These are phyloP conservation scores for Phalloptychus januarius DNA, from an alignment of 2,797 vertebrate genomes.

Conservation along the genomic window DNA sequence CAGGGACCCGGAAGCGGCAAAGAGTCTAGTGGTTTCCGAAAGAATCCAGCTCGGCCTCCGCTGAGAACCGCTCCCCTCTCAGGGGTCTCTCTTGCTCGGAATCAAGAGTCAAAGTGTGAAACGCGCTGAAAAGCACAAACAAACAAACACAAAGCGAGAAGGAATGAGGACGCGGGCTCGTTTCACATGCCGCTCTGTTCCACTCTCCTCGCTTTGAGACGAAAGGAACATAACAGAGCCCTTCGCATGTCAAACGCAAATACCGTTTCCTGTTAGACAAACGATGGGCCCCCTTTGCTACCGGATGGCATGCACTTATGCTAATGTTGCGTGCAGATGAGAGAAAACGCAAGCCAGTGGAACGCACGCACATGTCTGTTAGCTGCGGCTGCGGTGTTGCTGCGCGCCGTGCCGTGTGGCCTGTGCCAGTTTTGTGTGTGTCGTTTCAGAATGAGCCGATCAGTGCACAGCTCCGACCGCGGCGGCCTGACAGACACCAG, in stretches of 20 bases:
- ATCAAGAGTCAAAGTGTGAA: slow-evolving; percentile 32
- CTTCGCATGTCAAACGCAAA: slow-evolving; percentile 37
- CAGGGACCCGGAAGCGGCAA: slow-evolving; percentile 49
- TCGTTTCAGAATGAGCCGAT: slow-evolving; percentile 1
- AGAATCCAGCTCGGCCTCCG: slow-evolving; percentile 45
- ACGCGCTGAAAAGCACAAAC: slow-evolving; percentile 27
- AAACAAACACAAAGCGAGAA: slow-evolving; percentile 55
- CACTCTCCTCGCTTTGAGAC: slow-evolving; percentile 19
- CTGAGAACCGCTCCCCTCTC: slow-evolving; percentile 22
- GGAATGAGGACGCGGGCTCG: slow-evolving; percentile 19
- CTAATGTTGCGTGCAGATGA: not conserved
- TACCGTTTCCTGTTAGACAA: slow-evolving; percentile 13
- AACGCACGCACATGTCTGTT: slow-evolving; percentile 8
- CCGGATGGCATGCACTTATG: not conserved
- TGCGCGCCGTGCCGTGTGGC: not conserved
- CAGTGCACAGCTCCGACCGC: slow-evolving; percentile 38
- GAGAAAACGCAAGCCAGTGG: slow-evolving; percentile 12
- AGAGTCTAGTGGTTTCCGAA: slow-evolving; percentile 68
- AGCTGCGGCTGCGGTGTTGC: not conserved
- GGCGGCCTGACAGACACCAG: not conserved
- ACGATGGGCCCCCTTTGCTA: not conserved
- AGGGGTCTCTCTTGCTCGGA: slow-evolving; percentile 18
- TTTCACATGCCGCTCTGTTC: slow-evolving; percentile 6
- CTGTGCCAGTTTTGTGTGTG: slow-evolving; percentile 21
- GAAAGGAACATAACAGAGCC: slow-evolving; percentile 27